phyloP scores from a whole-genome alignment of 2,797 vertebrate species.

The Pyrocephalus nanus region DNA sequence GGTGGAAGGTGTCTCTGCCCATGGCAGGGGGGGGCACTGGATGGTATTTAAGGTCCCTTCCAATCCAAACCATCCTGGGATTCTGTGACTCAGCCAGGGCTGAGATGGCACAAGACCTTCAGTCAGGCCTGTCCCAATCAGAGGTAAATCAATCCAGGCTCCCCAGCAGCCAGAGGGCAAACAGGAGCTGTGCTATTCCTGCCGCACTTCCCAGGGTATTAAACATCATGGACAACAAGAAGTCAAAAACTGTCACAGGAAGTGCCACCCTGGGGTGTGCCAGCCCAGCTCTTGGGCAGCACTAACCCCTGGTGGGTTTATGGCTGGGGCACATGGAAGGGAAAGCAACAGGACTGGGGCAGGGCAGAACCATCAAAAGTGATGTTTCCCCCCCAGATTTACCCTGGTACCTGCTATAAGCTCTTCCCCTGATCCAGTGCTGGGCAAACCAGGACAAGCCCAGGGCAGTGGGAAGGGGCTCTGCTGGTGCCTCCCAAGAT shows the following conservation, averaged over 20 bases:
- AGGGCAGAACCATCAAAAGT: background rate
- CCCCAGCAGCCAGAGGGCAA: background rate
- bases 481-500: background rate
- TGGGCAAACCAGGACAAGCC: background rate
- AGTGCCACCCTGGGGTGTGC: background rate
- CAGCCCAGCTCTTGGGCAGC: background rate
- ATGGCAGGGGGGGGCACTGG: background rate
- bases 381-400: background rate
- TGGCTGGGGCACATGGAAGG: background rate
- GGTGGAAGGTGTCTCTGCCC: background rate
- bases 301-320: background rate
- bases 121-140: background rate
- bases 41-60: background rate
- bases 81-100: background rate
- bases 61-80: background rate
- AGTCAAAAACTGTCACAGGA: background rate
- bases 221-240: background rate
- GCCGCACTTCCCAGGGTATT: fast-evolving
- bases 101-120: background rate
- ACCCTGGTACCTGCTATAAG: background rate
- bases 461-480: background rate
- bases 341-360: background rate
- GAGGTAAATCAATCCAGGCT: background rate
- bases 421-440: background rate
- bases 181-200: fast-evolving